These are phyloP conservation scores for Eulemur albifrons DNA, from an alignment of 2,797 vertebrate genomes.

Conservation along the genomic window DNA sequence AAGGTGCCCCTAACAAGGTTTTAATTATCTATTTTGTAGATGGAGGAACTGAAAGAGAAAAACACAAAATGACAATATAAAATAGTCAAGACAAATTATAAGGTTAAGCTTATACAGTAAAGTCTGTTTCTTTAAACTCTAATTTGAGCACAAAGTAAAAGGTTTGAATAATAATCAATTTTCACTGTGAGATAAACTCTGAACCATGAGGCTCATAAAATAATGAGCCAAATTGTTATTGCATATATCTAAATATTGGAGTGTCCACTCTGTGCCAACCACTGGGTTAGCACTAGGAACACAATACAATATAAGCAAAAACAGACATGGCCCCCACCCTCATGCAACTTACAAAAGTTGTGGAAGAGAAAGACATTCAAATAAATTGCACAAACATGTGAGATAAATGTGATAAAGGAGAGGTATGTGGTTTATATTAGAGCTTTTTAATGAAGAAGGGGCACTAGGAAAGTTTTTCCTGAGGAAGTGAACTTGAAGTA, in stretches of 20 bases:
- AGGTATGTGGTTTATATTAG: neutral
- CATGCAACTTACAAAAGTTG: neutral
- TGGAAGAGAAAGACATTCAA: neutral
- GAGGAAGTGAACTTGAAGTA: neutral
- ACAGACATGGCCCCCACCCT: neutral
- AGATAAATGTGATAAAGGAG: neutral
- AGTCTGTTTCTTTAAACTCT: neutral
- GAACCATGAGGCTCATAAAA: neutral
- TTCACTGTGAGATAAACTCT: neutral
- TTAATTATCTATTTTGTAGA: neutral
- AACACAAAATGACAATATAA: neutral
- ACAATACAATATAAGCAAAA: neutral
- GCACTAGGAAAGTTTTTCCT: neutral
- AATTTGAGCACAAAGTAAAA: neutral
- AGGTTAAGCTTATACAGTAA: neutral
- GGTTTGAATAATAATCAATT: neutral
- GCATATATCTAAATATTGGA: neutral
- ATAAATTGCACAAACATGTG: neutral
- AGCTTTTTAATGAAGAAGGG: neutral
- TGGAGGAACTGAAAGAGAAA: neutral
- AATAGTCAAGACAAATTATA: neutral
- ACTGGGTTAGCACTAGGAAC: neutral
- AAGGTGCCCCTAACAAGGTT: neutral
- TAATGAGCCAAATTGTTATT: neutral
- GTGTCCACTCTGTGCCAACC: neutral